Base-by-base conservation (phyloP, 2,113 vertebrate species). In the Eolophus roseicapilla region DNA sequence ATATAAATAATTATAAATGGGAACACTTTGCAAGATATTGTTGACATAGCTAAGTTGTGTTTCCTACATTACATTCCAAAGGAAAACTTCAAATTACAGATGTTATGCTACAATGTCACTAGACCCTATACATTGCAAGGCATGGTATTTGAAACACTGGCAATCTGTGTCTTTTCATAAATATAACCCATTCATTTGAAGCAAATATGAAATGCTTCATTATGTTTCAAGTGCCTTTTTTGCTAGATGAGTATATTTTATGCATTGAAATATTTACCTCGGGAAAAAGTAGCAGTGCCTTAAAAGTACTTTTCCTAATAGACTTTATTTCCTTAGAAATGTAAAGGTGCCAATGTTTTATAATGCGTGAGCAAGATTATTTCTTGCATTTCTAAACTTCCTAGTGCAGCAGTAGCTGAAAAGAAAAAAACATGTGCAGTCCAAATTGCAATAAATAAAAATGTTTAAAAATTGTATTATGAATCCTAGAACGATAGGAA, bases 1-100 rank as follows among this genome's bases (percentile, higher is more conserved):
- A 98, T 99, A 99, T 99, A 99, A 99, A 99, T 99, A 99, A 99
- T 98, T 98, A 98, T 97, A 98, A 98, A 98, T 97, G 98, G 97
- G 81, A 98, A 98, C 98, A 99, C 97, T 98, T 98, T 98, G 97
- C 97, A 98, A 98, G 98, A 97, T 98, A 96, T 97, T 96, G 97
- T 98, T 98, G 97, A 98, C 98, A 98, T 94, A 97, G 95, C 97
- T 98, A 98, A 97, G 98, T 97, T 90, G 87, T 95, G 79, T 97
- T 96, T 98, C 95, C 97, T 98, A 98, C 98, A 96, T 98, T 98
- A 98, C 98, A 98, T 98, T 98, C 97, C 98, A 98, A 98, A 98
- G 96, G 95, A 97, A 98, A 98, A 97, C 95, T 97, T 97, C 96
- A 95, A 97, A 97, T 97, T 98, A 98, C 98, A 98, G 96, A 96